Base-by-base conservation (phyloP, 2,113 vertebrate species). In the human region DNA sequence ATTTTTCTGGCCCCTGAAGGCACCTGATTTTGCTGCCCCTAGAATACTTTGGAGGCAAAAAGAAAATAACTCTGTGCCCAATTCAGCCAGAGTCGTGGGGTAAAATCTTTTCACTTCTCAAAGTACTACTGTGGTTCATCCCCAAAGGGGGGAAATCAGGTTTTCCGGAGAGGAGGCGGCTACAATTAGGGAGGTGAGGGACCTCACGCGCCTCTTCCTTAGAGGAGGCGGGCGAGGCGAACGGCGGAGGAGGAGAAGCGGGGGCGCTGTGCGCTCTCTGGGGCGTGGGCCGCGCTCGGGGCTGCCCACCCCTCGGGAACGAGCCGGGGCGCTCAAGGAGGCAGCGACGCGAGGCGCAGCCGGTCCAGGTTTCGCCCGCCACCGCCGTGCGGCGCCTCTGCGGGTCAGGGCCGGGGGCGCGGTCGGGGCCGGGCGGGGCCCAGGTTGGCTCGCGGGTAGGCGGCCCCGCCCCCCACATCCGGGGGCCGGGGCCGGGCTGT, bases 391-490 rank as follows among this genome's bases (percentile, higher is more conserved):
- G 11, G 35, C 13, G 22, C 32, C 45, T 43, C 38, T 2, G 80
- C n/a, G 16, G 48, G 88, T 61, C 3, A 22, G 18, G 48, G 35
- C 43, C 1, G 1, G 6, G 68, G 14, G 86, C 23, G 13, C n/a
- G 38, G 20, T 5, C 45, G 2, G 75, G 43, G 32, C 27, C 32
- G 50, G 95, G 95, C 88, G 84, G 96, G 80, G 96, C 80, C 75
- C 96, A 76, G 97, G 97, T 84, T 66, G 92, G 76, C 32, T 27
- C n/a, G 78, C 40, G 43, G 91, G 85, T 61, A 93, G 95, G 96
- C 89, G 80, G 87, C 90, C 86, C 97, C 96, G 84, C 96, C 95
- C 92, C 70, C 85, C 91, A 88, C 97, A 93, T 98, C 97, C 97
- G 94, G 98, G 91, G 96, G 96, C 97, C 90, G 52, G n/a, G 89